phyloP scores from a whole-genome alignment of 2,888 invertebrate species.

The Aspidiotus rigidus region DNA sequence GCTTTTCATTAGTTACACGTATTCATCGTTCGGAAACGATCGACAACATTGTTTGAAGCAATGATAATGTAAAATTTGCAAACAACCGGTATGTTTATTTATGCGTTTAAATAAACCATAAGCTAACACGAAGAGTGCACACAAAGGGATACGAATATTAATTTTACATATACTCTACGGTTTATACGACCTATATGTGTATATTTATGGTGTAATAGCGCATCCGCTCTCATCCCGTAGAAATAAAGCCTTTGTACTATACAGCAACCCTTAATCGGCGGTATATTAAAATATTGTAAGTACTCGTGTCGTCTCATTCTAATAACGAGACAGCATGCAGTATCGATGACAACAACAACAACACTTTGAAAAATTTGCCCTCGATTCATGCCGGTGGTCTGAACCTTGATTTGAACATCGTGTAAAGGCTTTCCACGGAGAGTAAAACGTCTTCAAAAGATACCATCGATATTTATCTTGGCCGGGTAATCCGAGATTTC shows the following conservation, averaged over 20 bases:
- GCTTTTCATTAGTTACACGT: conserved; percentile 26
- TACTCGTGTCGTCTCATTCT: too few relatives aligned
- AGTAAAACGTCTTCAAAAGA: too few relatives aligned
- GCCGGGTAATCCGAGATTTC: neutral
- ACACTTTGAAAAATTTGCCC: too few relatives aligned
- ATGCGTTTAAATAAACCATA: conserved; percentile 33
- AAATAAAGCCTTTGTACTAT: neutral
- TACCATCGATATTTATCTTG: too few relatives aligned
- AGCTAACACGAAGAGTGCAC: conserved; percentile 21
- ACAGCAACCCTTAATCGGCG: neutral
- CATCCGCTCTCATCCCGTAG: neutral
- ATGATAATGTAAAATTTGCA: conserved; percentile 33
- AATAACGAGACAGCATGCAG: too few relatives aligned
- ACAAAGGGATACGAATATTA: conserved; percentile 30
- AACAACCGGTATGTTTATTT: conserved; percentile 31
- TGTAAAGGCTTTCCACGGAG: too few relatives aligned
- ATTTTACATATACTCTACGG: conserved; percentile 12
- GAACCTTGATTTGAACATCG: too few relatives aligned
- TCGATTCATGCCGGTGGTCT: too few relatives aligned
- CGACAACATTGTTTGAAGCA: conserved; percentile 28
- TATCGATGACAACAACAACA: too few relatives aligned
- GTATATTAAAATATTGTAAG: neutral
- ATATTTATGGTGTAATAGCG: neutral
- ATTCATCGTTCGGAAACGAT: neutral
- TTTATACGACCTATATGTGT: neutral